phyloP scores from a whole-genome alignment of 2,888 invertebrate species.

The Alitta virens region DNA sequence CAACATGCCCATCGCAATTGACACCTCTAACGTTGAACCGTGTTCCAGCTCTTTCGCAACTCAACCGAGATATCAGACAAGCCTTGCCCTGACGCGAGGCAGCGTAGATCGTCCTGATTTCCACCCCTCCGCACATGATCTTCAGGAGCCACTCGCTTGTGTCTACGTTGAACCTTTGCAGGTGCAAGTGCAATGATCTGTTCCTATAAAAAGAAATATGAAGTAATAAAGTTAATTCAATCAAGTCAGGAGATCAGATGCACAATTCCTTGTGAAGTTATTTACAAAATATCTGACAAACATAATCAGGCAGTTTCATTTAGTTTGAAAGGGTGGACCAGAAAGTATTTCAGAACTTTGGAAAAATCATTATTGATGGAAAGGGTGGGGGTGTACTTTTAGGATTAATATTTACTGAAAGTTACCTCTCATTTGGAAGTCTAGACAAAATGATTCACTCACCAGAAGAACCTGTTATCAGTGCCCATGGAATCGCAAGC shows the following conservation, averaged over 20 bases:
- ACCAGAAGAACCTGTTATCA: slow-evolving; percentile 97
- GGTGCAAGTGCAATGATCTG: slow-evolving; percentile 88
- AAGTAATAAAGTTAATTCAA: neutral
- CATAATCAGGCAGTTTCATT: too few relatives aligned
- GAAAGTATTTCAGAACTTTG: too few relatives aligned
- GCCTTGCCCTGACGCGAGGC: slow-evolving; percentile 88
- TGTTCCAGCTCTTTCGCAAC: slow-evolving; percentile 97
- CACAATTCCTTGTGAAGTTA: too few relatives aligned
- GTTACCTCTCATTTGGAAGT: too few relatives aligned
- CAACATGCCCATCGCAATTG: slow-evolving; percentile 98
- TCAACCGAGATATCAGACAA: slow-evolving; percentile 91
- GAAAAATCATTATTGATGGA: too few relatives aligned
- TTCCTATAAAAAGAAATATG: slow-evolving; percentile 66
- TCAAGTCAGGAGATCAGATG: too few relatives aligned
- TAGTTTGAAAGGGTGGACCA: too few relatives aligned
- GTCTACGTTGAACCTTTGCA: slow-evolving; percentile 87
- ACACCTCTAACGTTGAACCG: slow-evolving; percentile 97
- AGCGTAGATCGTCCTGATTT: slow-evolving; percentile 95
- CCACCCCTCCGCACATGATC: slow-evolving; percentile 95
- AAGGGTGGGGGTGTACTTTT: too few relatives aligned
- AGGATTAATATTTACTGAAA: too few relatives aligned
- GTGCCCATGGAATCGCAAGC: slow-evolving; percentile 75
- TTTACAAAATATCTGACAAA: too few relatives aligned
- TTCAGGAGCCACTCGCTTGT: slow-evolving; percentile 88
- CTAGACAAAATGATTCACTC: too few relatives aligned